Base-by-base conservation (phyloP, 1,140 invertebrate species). In the Achatina immaculata region DNA sequence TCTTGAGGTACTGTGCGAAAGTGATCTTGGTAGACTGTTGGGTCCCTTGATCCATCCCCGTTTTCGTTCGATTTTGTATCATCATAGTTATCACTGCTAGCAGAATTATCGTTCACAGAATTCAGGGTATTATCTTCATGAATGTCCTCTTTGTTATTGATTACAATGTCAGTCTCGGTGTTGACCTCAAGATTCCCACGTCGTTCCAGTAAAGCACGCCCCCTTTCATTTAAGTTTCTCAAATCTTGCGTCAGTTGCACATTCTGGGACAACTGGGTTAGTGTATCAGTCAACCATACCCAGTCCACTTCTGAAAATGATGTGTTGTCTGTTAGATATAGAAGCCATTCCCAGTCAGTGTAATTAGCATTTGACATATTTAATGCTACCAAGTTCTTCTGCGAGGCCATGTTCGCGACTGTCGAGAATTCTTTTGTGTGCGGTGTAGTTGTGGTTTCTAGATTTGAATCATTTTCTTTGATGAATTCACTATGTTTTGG, bases 191-290 rank as follows among this genome's bases (percentile, higher is more conserved):
- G 31, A 51, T 19, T 19, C 3, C 28, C 24, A 14, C 14, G 3
- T 3, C 31, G 4, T 48, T 2, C 42, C 9, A 48, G 16, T 31
- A 45, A 21, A n/a, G 6, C 21, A 28, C 43, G 16, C 1, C 28
- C 42, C 28, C 72, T 74, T 19, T 74, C 28, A 24, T 55, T 74
- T 45, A 48, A 36, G 2, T 40, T n/a, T 74, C 45, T 74, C 43
- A 48, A 48, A 1, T 74, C 72, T 3, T 74, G 28, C 3, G 11
- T n/a, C 21, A 74, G 36, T 3, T 21, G 4, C 2, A 7, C 45
- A 11, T 74, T 74, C 7, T 31, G 43, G 2, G 45, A 51, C 45
- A 74, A 36, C n/a, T 51, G 36, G 38, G 16, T 40, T n/a, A 71
- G 19, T 40, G 38, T 28, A 2, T 71, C 68, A 2, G 19, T 2